Evolutionary conservation across 2,888 invertebrate genomes (phyloP).

Genomic region (Drosophila eohydei): DNA sequence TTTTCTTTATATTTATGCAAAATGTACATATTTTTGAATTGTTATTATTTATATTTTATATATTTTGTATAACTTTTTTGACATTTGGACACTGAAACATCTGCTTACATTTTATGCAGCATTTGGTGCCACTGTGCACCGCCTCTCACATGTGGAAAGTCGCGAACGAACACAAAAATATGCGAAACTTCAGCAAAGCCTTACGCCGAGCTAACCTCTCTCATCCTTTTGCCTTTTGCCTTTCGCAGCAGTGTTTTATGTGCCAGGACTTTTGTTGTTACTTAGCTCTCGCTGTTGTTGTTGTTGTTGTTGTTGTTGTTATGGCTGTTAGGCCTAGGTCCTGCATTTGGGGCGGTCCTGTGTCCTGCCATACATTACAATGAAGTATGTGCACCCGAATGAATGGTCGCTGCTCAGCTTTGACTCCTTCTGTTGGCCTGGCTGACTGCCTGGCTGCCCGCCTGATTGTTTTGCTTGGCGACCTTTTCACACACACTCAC

Average conservation of each 20-base stretch:
- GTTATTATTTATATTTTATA: too few species aligned
- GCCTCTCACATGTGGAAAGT: constrained; percentile 62
- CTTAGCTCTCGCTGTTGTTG: constrained; percentile 25
- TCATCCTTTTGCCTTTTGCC: background rate
- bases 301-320: constrained; percentile 36
- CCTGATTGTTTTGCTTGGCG: constrained; percentile 70
- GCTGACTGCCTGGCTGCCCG: constrained; percentile 27
- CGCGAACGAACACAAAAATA: constrained; percentile 71
- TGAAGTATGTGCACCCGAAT: constrained; percentile 74
- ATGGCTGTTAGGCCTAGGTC: constrained; percentile 48
- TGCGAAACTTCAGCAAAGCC: constrained; percentile 66
- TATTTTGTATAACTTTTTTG: background rate
- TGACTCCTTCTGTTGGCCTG: constrained; percentile 18
- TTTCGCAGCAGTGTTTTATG: constrained; percentile 66
- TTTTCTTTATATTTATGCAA: too few species aligned
- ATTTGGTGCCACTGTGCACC: constrained; percentile 46
- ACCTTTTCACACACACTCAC: constrained; percentile 63
- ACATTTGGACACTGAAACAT: background rate
- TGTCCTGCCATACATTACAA: constrained; percentile 74
- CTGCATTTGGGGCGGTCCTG: constrained; percentile 39
- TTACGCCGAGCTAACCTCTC: background rate
- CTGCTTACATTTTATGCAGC: background rate
- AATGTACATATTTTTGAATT: background rate
- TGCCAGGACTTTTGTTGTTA: constrained; percentile 44
- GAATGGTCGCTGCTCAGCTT: constrained; percentile 56